Base-by-base conservation (phyloP, 30 jellyfish, hydroid and myxozoan species). In the Aurelia sp. region DNA sequence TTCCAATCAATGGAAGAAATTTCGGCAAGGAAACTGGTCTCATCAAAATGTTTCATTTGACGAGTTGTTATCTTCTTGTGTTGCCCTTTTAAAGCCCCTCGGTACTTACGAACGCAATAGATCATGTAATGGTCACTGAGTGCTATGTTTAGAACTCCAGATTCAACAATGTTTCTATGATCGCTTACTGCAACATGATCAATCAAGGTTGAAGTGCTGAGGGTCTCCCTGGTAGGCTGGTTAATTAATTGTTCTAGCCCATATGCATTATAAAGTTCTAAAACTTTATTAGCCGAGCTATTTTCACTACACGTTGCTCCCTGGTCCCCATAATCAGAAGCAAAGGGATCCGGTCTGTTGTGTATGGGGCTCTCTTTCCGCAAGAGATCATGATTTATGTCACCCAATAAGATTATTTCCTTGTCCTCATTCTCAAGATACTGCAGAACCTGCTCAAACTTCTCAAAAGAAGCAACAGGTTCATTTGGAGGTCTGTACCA, bases 91-190 rank as follows among this genome's bases (percentile, higher is more conserved):
- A 66, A 27, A 66, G 76, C 22, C 17, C 75, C 47, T 37, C 51
- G 86, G 50, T 71, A 71, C 82, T 71, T 87, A 66, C 92, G 88
- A 47, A 87, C 96, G 58, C 90, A 76, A 61, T 77, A 88, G 78
- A 76, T 57, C 76, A 61, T 59, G 31, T 78, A 41, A 41, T 87
- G 88, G 51, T 78, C 88, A 41, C 87, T 65, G 18, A 77, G 88
- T n/a, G 79, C 15, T 55, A 70, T 19, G 71, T 62, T 50, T 60
- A 86, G 44, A 47, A 86, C 90, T 68, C 90, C 86, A 40, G 79
- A 55, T 62, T 74, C 84, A 84, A 71, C 79, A 47, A 86, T 86
- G 22, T 60, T 86, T 62, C 53, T 72, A 52, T 67, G 19, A 61
- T 75, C 60, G 62, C 79, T 86, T 51, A 70, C 79, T 21, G 86